Evolutionary conservation across 2,113 vertebrate genomes (phyloP).

Genomic region (Myodes glareolus): DNA sequence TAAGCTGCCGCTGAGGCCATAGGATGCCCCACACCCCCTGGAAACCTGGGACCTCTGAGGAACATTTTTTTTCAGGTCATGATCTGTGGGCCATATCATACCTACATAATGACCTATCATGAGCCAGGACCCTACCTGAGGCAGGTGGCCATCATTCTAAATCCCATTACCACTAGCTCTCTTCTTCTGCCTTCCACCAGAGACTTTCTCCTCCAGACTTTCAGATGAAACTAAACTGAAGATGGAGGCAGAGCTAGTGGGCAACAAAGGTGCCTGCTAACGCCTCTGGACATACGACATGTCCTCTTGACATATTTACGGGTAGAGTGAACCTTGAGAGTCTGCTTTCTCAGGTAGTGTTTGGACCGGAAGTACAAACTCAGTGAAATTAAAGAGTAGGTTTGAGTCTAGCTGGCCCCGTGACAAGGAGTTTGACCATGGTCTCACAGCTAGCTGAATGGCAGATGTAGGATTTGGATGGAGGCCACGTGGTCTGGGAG

Average conservation of each 20-base stretch:
- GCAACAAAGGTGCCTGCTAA: neutral
- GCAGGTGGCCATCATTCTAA: neutral
- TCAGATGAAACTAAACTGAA: neutral
- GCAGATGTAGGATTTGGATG: neutral
- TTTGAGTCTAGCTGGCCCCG: neutral
- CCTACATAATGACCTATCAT: neutral
- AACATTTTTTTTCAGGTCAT: neutral
- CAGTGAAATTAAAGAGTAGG: slow-evolving; percentile 5
- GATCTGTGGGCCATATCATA: neutral
- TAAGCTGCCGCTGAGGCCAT: rapidly evolving
- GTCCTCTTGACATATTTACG: neutral
- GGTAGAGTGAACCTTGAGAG: neutral
- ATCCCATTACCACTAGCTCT: neutral
- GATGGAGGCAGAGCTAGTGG: neutral
- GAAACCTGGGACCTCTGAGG: neutral
- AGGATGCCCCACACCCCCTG: rapidly evolving
- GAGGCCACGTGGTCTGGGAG: neutral
- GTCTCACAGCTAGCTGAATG: neutral
- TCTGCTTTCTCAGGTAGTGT: neutral
- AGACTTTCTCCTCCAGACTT: neutral
- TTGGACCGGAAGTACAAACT: neutral
- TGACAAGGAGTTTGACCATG: neutral
- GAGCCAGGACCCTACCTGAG: neutral
- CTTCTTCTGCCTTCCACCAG: neutral
- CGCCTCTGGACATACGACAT: neutral